Base-by-base conservation (phyloP, 2,113 vertebrate species). In the Connochaetes taurinus region DNA sequence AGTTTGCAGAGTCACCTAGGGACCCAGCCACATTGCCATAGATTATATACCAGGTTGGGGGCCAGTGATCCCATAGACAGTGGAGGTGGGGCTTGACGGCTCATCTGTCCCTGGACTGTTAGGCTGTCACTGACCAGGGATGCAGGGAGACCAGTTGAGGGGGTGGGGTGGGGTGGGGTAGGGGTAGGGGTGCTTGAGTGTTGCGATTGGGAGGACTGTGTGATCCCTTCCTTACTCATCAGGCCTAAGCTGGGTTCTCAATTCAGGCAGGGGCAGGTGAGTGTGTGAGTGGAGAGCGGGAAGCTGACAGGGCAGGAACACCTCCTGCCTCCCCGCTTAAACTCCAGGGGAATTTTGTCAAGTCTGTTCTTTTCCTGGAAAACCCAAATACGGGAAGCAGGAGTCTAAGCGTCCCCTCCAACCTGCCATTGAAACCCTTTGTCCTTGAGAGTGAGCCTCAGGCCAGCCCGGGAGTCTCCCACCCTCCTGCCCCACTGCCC, bases 391-490 rank as follows among this genome's bases (percentile, higher is more conserved):
- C 90, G 17, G n/a, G 21, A 71, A 31, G 58, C 55, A 19, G 19
- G 5, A 43, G 53, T 81, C 50, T 45, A 23, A 57, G 83, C 21
- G 23, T 58, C 67, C 36, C 21, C 12, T 88, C 21, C 23, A 36
- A 57, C 45, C 57, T 52, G n/a, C 27, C 29, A 13, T 8, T 1
- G 23, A 62, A 90, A 14, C 43, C 83, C 71, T 71, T 88, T 95
- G 95, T 67, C 94, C 57, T 78, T 91, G 60, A 50, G 74, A 86
- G 25, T 50, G 55, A 87, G 27, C 84, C 53, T 85, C n/a, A 9
- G 53, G 36, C 78, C 9, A 29, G 14, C 6, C 52, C 15, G 5
- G 12, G 64, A 86, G 27, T 62, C 88, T 91, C n/a, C 67, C 27
- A 43, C 12, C 29, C 43, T 62, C 16, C 74, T 90, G 43, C 2